Conservation (phyloP, 2,888 invertebrate genomes). For the Hyposoter didymator region DNA sequence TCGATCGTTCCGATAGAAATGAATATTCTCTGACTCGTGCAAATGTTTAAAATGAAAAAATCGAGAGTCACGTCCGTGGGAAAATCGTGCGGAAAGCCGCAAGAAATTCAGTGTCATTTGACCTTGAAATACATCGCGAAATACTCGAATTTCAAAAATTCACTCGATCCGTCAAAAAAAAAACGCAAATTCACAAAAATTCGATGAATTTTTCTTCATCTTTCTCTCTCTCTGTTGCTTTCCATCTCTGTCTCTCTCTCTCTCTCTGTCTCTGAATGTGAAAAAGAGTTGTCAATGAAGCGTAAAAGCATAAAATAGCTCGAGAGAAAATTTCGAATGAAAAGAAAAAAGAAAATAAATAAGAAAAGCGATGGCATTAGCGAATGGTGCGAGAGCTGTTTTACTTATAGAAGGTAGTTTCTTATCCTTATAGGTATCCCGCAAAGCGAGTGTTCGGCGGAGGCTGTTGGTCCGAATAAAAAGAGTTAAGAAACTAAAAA, state of each 20-base stretch:
- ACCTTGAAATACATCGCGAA: background rate
- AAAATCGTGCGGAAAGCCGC: background rate
- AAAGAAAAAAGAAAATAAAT: background rate
- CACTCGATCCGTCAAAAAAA: background rate
- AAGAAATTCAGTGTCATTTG: background rate
- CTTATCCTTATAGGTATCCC: conserved; percentile 89
- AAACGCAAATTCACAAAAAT: background rate
- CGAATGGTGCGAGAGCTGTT: conserved; percentile 73
- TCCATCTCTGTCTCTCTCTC: conserved; percentile 35
- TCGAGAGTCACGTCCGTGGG: background rate
- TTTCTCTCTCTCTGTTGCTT: conserved; percentile 29
- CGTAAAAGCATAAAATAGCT: background rate
- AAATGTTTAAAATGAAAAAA: background rate
- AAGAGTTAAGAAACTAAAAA: conserved; percentile 64
- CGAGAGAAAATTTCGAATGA: conserved; percentile 11
- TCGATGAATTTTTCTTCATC: background rate
- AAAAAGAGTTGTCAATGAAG: background rate
- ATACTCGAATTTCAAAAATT: background rate
- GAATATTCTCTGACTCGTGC: background rate
- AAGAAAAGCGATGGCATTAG: conserved; percentile 73
- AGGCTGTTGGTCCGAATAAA: conserved; percentile 76
- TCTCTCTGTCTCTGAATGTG: background rate
- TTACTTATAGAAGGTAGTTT: conserved; percentile 88
- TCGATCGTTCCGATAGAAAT: background rate
- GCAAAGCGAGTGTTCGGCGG: conserved; percentile 86